Base-by-base conservation (phyloP, 2,113 vertebrate species). In the Clarias gariepinus region DNA sequence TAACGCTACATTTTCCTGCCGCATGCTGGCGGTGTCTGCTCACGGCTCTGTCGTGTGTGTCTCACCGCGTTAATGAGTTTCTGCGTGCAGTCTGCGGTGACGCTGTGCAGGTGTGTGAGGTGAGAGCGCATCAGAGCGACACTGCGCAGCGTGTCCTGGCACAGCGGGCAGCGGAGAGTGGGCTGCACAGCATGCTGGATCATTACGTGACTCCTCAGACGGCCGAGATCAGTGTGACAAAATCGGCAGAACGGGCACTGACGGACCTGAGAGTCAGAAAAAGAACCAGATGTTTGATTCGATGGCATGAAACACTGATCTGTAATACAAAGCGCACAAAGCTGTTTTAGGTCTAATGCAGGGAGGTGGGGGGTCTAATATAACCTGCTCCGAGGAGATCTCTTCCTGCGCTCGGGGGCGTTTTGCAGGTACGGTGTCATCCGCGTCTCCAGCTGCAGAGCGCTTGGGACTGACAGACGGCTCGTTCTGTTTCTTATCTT, bases 11-110 rank as follows among this genome's bases (percentile, higher is more conserved):
- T 41, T 85, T 7, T 66, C n/a, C n/a, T n/a, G 33, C 60, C 33
- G 6, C 53, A 41, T 57, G 52, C 82, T 73, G 47, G 64, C 82
- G 28, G 83, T 13, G 7, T 47, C 82, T 60, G 57, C 7, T 33
- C 52, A 9, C 13, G 61, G 15, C 66, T 36, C 47, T 25, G 47
- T 63, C 57, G 19, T 9, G 47, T 9, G 61, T 55, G 47, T 41
- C 97, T 96, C 92, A 99, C 98, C 93, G 96, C 94, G 94, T 97
- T 95, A 90, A 99, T 97, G 94, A 99, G 97, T 78, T 99, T 99
- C 89, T 99, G 97, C 0, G 99, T 97, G 1, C 98, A 99, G 95
- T 99, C 98, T 0, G 97, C 97, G 0, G 98, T 97, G 94, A 99
- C 98, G 0, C 96, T 99, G 95, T 99, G 98, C 90, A 98, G 95